A percentile compares a stretch with the other conserved stretches of the same genome.
These are phyloP conservation scores for Acronicta alni DNA, from an alignment of 2,888 invertebrate genomes.

Conservation along the genomic window DNA sequence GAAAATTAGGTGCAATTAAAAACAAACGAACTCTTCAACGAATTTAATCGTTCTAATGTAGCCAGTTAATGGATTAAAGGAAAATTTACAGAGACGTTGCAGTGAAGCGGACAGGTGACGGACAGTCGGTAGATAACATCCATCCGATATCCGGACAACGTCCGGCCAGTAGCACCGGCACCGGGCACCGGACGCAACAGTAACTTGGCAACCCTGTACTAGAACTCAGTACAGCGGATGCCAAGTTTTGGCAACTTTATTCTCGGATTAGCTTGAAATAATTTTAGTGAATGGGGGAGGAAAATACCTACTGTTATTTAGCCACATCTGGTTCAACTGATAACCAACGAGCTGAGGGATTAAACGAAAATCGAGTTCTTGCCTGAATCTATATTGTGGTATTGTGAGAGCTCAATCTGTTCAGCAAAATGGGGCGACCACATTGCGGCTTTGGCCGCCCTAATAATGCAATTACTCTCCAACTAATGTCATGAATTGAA, in stretches of 20 bases:
- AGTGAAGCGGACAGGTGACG: conserved; percentile 49
- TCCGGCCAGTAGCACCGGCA: conserved; percentile 55
- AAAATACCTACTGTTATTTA: not conserved
- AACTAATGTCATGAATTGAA: not conserved
- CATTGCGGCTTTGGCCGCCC: not conserved
- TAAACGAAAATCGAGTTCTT: not conserved
- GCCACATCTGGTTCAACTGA: not conserved
- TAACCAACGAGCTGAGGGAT: not conserved
- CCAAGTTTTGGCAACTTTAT: conserved; percentile 43
- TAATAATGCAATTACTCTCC: not conserved
- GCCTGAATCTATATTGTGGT: not conserved
- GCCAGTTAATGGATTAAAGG: conserved; percentile 46
- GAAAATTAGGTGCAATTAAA: not conserved
- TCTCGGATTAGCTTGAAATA: conserved; percentile 24
- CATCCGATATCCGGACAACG: conserved; percentile 61
- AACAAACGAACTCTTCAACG: conserved; percentile 6
- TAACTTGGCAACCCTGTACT: too few species aligned
- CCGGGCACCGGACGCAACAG: conserved; percentile 55
- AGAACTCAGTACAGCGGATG: conserved; percentile 35
- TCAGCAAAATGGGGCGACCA: not conserved
- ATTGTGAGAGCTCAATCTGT: not conserved
- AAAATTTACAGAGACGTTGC: conserved; percentile 36
- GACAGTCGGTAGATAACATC: conserved; percentile 61
- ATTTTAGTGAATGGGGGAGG: not conserved
- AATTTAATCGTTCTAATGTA: conserved; percentile 38